Conservation (phyloP, 2,888 invertebrate species). For the Bugula neritina region DNA sequence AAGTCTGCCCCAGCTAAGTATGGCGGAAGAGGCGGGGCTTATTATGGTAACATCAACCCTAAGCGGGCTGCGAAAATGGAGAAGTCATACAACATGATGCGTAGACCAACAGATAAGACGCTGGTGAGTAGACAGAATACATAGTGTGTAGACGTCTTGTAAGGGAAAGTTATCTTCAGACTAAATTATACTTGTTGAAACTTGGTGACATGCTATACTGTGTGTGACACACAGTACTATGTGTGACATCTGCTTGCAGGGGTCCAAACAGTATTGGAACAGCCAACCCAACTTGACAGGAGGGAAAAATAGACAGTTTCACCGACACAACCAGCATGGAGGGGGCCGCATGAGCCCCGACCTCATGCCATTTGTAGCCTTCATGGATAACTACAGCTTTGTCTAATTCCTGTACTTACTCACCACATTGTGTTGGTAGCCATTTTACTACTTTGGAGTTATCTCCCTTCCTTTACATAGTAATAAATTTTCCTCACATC, state of each 20-base stretch:
- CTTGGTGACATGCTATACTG: no score
- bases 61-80: constrained; percentile 10
- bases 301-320: background rate
- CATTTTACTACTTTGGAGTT: no score
- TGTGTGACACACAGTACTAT: no score
- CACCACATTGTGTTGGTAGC: no score
- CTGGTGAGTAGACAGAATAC: background rate
- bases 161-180: background rate
- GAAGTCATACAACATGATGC: constrained; percentile 20
- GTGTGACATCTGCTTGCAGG: no score
- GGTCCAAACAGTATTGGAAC: no score
- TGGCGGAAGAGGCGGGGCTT: background rate
- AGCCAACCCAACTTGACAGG: background rate
- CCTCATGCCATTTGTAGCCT: constrained; percentile 1
- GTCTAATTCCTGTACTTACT: no score
- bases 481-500: background rate
- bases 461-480: no score
- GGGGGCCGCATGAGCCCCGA: constrained; percentile 21
- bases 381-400: constrained; percentile 25
- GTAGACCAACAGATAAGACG: background rate
- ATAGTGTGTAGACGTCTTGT: background rate
- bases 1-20: constrained; percentile 22
- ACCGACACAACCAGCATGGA: constrained; percentile 1
- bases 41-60: background rate
- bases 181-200: background rate